A percentile compares a stretch with the other conserved stretches of the same genome.
phyloP scores from a whole-genome alignment of 2,797 vertebrate genomes.

The Falco biarmicus region DNA sequence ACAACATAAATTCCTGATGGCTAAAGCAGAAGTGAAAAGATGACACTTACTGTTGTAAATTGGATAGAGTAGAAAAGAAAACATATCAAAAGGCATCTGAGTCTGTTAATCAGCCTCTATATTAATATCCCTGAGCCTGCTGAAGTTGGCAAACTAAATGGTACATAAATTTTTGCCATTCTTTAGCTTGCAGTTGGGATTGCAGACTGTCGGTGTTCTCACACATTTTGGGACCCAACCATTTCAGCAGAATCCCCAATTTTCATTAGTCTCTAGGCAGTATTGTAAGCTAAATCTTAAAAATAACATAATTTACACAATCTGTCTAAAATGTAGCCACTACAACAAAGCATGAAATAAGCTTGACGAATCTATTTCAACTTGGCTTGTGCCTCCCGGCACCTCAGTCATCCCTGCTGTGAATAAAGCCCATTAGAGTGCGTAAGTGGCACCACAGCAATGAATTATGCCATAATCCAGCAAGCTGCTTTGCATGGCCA shows the following conservation, averaged over 20 bases:
- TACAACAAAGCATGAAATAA: conserved; percentile 33
- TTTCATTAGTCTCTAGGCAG: conserved; percentile 8
- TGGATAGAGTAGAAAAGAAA: neutral
- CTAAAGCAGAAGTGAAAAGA: neutral
- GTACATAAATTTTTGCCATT: neutral
- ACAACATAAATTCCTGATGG: neutral
- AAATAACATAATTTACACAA: neutral
- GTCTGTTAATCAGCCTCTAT: neutral
- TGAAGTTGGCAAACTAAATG: conserved; percentile 15
- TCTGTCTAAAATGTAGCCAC: neutral
- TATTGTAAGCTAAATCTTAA: neutral
- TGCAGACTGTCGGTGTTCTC: neutral
- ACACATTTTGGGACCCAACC: neutral
- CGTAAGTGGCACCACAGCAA: neutral
- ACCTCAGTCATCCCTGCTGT: conserved; percentile 44
- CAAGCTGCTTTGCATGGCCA: conserved; percentile 18
- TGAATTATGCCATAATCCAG: conserved; percentile 35
- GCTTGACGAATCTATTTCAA: conserved; percentile 20
- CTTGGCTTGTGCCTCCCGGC: conserved; percentile 17
- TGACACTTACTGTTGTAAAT: neutral
- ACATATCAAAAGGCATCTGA: neutral
- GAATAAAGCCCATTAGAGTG: conserved; percentile 43
- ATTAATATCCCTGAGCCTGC: neutral
- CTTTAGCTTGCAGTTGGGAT: neutral
- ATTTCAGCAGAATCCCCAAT: neutral